Percentiles rank a stretch among this genome's conserved stretches.
phyloP scores from a whole-genome alignment of 2,113 vertebrate genomes.

The Platichthys stellatus region DNA sequence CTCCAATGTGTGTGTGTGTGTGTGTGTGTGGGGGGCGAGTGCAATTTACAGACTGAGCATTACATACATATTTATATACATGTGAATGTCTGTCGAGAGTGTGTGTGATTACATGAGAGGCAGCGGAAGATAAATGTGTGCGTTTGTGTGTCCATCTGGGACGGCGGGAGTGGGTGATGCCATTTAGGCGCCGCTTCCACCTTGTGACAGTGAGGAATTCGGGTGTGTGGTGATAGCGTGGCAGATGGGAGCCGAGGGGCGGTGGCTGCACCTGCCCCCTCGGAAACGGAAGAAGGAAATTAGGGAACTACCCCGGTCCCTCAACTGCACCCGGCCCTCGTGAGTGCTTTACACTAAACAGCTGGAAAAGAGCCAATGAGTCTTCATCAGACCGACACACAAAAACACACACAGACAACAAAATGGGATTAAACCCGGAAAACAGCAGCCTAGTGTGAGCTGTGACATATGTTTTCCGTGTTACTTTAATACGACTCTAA shows the following conservation, averaged over 20 bases:
- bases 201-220: conserved; percentile 36
- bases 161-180: conserved; percentile 19
- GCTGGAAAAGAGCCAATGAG: conserved; percentile 61
- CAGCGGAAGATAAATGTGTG: conserved; percentile 30
- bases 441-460: too few relatives aligned
- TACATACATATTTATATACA: conserved; percentile 40
- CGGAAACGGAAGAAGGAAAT: conserved; percentile 74
- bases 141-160: conserved; percentile 19
- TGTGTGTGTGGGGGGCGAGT: neutral
- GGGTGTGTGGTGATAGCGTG: conserved; percentile 25
- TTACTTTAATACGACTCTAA: too few relatives aligned
- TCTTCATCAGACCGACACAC: neutral
- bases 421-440: too few relatives aligned
- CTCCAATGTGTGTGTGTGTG: neutral
- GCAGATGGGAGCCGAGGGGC: neutral
- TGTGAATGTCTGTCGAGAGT: conserved; percentile 33
- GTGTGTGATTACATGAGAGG: conserved; percentile 45
- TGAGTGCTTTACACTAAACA: conserved; percentile 38
- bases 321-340: conserved; percentile 4
- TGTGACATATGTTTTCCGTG: too few relatives aligned
- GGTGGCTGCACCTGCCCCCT: conserved; percentile 73
- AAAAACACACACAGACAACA: conserved; percentile 1
- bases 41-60: conserved; percentile 40
- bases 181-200: conserved; percentile 15
- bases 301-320: conserved; percentile 11